Evolutionary conservation across 2,888 invertebrate genomes (phyloP).

Genomic region (Isotomurus palustris): DNA sequence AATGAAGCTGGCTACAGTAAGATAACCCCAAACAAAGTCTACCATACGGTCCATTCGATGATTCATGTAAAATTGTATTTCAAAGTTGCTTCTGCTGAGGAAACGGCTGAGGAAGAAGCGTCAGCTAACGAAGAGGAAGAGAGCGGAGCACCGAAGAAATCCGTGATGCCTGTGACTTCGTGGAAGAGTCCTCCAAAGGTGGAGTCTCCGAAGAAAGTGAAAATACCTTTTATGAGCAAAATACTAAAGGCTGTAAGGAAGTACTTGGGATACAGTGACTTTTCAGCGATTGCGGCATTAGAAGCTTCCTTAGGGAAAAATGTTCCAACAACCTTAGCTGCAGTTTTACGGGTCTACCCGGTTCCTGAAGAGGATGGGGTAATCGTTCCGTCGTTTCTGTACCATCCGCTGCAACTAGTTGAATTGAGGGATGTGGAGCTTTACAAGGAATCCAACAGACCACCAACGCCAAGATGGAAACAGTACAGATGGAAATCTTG

Average conservation of each 20-base stretch:
- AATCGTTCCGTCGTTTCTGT: slow-evolving; percentile 16
- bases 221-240: slow-evolving; percentile 16
- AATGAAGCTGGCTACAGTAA: too few species aligned
- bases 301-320: slow-evolving; percentile 23
- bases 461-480: slow-evolving; percentile 37
- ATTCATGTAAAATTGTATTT: too few species aligned
- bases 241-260: slow-evolving; percentile 28
- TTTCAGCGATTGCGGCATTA: slow-evolving; percentile 17
- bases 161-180: too few species aligned
- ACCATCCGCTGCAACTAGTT: slow-evolving; percentile 30
- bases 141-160: too few species aligned
- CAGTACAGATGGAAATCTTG: slow-evolving; percentile 41
- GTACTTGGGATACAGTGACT: slow-evolving; percentile 19
- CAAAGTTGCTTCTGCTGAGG: too few species aligned
- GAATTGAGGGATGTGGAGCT: slow-evolving; percentile 26
- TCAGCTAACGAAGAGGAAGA: not conserved
- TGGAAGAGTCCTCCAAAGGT: too few species aligned
- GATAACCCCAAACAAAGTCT: not conserved
- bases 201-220: too few species aligned
- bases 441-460: slow-evolving; percentile 10
- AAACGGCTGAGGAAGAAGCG: not conserved
- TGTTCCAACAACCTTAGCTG: slow-evolving; percentile 24
- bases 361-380: slow-evolving; percentile 6
- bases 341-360: slow-evolving; percentile 22
- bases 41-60: too few species aligned